Conservation (phyloP, 2,888 invertebrate genomes). For the Oscheius myriophilus region DNA sequence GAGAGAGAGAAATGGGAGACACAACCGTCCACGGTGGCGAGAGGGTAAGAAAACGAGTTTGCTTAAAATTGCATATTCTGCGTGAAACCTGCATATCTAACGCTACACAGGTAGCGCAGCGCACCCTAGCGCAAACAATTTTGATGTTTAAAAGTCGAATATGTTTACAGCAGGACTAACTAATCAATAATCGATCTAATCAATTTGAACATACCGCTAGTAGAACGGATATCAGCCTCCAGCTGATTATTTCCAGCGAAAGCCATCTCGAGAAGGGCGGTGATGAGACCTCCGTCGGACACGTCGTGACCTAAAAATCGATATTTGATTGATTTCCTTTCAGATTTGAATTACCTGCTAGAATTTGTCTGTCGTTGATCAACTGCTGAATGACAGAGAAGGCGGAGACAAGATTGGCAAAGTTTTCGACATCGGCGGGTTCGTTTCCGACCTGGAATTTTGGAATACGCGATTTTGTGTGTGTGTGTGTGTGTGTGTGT, state of each 20-base stretch:
- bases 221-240: conserved; percentile 44
- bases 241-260: conserved; percentile 81
- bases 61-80: no score
- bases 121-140: no score
- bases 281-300: conserved; percentile 93
- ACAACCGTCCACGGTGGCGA: no score
- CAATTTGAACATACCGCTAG: conserved; percentile 10
- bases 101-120: no score
- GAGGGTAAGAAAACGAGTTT: no score
- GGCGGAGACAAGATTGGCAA: conserved; percentile 79
- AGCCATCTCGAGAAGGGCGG: conserved; percentile 92
- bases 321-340: not conserved
- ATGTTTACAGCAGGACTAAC: no score
- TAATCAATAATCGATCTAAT: no score
- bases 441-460: conserved; percentile 78
- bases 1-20: no score
- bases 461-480: no score
- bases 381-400: conserved; percentile 87
- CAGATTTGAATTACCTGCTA: conserved; percentile 35
- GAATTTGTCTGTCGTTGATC: conserved; percentile 41
- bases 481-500: no score
- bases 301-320: conserved; percentile 84
- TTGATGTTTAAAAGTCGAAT: no score
- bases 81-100: no score
- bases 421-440: conserved; percentile 83